These are phyloP conservation scores for Megalops cyprinoides DNA, from an alignment of 2,797 vertebrate species.

Conservation along the genomic window DNA sequence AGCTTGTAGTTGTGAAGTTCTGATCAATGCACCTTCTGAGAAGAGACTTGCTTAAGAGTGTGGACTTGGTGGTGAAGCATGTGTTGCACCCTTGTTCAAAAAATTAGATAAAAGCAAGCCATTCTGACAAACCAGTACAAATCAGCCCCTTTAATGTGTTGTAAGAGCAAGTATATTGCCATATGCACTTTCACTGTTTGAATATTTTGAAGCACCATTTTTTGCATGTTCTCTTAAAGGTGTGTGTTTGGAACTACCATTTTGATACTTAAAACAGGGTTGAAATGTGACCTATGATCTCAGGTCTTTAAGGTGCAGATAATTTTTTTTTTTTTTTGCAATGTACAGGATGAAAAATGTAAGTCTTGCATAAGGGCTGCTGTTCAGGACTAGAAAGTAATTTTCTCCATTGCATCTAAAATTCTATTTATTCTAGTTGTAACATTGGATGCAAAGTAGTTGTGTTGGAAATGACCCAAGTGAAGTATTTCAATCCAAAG, in stretches of 20 bases:
- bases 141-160: slow-evolving; percentile 25
- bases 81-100: not conserved
- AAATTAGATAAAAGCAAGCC: not conserved
- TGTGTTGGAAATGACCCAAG: not conserved
- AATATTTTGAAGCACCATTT: slow-evolving; percentile 12
- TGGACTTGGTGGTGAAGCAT: not conserved
- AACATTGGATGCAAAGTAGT: not conserved
- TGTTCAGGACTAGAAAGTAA: not conserved
- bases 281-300: slow-evolving; percentile 34
- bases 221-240: slow-evolving; percentile 18
- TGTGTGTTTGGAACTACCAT: slow-evolving; percentile 4
- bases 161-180: not conserved
- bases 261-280: slow-evolving; percentile 31
- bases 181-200: slow-evolving; percentile 25
- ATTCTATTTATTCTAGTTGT: too few species aligned
- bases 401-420: not conserved
- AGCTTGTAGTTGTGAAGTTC: not conserved
- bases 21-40: not conserved
- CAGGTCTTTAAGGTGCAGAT: slow-evolving; percentile 37
- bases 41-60: not conserved
- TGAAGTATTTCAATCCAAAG: not conserved
- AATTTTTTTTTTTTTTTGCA: not conserved
- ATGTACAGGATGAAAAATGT: slow-evolving; percentile 22
- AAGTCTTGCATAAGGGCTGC: not conserved
- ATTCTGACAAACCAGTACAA: not conserved